Base-by-base conservation (phyloP, 2,888 invertebrate genomes). In the Sphinx pinastri region DNA sequence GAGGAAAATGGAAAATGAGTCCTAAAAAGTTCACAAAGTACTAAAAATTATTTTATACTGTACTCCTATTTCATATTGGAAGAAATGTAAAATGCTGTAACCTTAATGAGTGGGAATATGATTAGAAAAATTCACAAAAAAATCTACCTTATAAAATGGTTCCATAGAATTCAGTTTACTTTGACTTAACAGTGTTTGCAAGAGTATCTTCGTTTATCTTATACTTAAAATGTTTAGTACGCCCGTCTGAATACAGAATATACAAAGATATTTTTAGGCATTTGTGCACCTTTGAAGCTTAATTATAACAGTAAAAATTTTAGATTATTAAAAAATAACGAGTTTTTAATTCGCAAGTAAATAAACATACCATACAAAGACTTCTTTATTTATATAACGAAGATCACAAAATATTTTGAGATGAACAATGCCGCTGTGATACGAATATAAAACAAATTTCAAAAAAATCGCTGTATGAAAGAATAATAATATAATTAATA, bases 41-140 rank as follows among this genome's bases (percentile, higher is more conserved):
- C 16, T 12, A 49, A 49, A 49, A 49, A 16, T 10, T 49, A 6
- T 47, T 47, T 11, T 5, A 63, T 19, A 63, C 13, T 25, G 11
- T 25, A 2, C 25, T 19, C 19, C 31, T 58, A 38, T 38, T 58
- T 58, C 13, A 58, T 31, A 58, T 38, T 58, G 19, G 38, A 58
- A 58, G 31, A 13, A 38, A 38, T 25, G 5, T 58, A 4, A 38
- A 31, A 57, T 14, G 58, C 13, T 60, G 55, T 45, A 11, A 16
- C 14, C n/a, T 59, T 60, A 60, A 60, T 11, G 47, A 49, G 47
- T 47, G 16, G 45, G 16, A 60, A 60, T 60, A 47, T 60, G 47
- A 60, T 63, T 47, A 63, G 60, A 11, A 16, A 3, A 47, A 60
- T n/a, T 10, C n/a, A 8, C 47, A 25, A 31, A 63, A 63, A 63